Base-by-base conservation (phyloP, 1,140 invertebrate genomes). In the Drosophila murphyi region DNA sequence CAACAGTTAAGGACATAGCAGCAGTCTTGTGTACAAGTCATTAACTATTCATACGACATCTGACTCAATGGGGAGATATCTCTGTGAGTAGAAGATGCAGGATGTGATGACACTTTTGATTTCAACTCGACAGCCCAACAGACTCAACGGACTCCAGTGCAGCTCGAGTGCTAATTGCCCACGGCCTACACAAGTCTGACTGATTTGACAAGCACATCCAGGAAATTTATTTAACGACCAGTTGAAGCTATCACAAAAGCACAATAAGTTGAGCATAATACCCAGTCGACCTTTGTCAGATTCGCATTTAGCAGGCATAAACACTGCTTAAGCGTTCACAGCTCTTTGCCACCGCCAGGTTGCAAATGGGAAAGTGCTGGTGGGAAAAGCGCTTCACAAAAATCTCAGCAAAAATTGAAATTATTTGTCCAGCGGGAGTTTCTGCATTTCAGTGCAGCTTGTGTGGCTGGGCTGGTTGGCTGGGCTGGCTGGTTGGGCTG, bases 41-140 rank as follows among this genome's bases (percentile, higher is more conserved):
- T 87, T 88, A 87, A 87, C 76, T 83, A 87, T 87, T 88, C 82
- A 87, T 87, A 87, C 47, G 83, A 74, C 80, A 76, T 69, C 59
- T 32, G 37, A 47, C 34, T 47, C 54, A 71, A 65, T 51, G 12
- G 54, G 35, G 6, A 39, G 35, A 48, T 47, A 68, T 59, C 57
- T 52, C 8, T 7, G 50, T 32, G 52, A 5, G 12, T 37, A 55
- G 8, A 57, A 55, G 41, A 45, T 56, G 35, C 72, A 50, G 34
- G 12, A 57, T 65, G 45, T 70, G 68, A 52, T 72, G 73, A 65
- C 73, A 76, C 73, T 76, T 72, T 65, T 72, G 73, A 76, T 76
- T 76, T 72, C 69, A 28, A 52, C 52, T 62, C 20, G 20, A 20
- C 20, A 20, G 20, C 20, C 20, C 20, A 20, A 20, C 20, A 20